Evolutionary conservation across 37 sponge, comb jelly and placozoan species (phyloP), one percentile per base, ranked within the genome.

Genomic region (Ephydatia muelleri): DNA sequence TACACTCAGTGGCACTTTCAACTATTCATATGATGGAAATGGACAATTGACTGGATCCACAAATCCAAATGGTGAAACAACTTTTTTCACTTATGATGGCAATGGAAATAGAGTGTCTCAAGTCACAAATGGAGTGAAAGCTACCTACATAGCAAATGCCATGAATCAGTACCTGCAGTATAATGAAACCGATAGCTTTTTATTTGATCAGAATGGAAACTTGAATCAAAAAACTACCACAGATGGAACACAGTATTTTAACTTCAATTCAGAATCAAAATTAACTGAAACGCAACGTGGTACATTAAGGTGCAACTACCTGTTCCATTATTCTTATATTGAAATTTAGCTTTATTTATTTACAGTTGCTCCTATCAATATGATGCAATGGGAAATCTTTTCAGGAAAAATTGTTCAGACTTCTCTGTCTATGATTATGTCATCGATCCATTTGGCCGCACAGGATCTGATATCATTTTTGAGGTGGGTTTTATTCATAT

Each of bases 351-450:
- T 77, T 23, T 40, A 8, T 29, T 22, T 21, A 80, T 68, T 30
- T 80, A 65, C 31, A 84, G 85, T 22, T 84, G 85, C 37, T 27
- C 29, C 2, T 84, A 84, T 43, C 29, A 28, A 21, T 84, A 84
- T 43, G 77, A 76, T 84, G 69, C 85, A 36, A 27, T 84, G 30
- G 85, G 85, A 29, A 84, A 77, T 27, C 57, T 84, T 40, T 84
- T 68, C 69, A 57, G 35, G 29, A 84, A 84, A 33, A 68, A 67
- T 28, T 84, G 85, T 36, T 68, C 78, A 40, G 70, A 84, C 38
- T 76, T 40, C 5, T n/a, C 70, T 26, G 19, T 12, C 14, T 76
- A 27, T 65, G 39, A 31, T 12, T 84, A 84, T 34, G 68, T 84
- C 21, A 43, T 84, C 12, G 85, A 84, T 36, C 85, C 85, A 33